A percentile compares a stretch with the other conserved stretches of the same genome.
Evolutionary conservation across 2,888 invertebrate species (phyloP).

Genomic region (Nysson spinosus): DNA sequence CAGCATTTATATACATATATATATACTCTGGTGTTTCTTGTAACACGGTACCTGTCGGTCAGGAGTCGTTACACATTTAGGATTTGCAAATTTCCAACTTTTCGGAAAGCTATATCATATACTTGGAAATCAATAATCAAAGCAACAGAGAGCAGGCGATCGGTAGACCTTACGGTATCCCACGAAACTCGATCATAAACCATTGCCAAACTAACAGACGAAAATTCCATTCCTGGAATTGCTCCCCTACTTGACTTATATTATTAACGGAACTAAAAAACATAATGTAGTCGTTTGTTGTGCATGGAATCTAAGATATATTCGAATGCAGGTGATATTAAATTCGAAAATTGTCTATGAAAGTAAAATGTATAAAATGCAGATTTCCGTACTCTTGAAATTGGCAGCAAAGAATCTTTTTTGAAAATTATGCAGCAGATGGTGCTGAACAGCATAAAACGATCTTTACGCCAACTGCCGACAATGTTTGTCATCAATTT

Average conservation of each 20-base stretch:
- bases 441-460: constrained; percentile 7
- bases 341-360: background rate
- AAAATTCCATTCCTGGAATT: no score
- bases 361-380: constrained; percentile 13
- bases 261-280: no score
- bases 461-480: constrained; percentile 31
- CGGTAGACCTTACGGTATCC: no score
- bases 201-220: constrained; percentile 57
- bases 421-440: constrained; percentile 28
- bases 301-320: no score
- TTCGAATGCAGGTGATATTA: background rate
- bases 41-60: constrained; percentile 6
- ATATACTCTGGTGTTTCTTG: background rate
- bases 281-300: no score
- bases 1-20: background rate
- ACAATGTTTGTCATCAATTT: background rate
- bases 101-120: constrained; percentile 20
- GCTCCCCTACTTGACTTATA: no score
- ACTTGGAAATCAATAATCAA: constrained; percentile 57
- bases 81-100: constrained; percentile 17
- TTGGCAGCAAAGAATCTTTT: constrained; percentile 34
- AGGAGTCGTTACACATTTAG: constrained; percentile 5
- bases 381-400: constrained; percentile 25
- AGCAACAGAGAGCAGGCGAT: no score
- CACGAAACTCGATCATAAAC: no score